These are phyloP conservation scores for Ormyrus pomaceus DNA, from an alignment of 2,888 invertebrate genomes.

Conservation along the genomic window DNA sequence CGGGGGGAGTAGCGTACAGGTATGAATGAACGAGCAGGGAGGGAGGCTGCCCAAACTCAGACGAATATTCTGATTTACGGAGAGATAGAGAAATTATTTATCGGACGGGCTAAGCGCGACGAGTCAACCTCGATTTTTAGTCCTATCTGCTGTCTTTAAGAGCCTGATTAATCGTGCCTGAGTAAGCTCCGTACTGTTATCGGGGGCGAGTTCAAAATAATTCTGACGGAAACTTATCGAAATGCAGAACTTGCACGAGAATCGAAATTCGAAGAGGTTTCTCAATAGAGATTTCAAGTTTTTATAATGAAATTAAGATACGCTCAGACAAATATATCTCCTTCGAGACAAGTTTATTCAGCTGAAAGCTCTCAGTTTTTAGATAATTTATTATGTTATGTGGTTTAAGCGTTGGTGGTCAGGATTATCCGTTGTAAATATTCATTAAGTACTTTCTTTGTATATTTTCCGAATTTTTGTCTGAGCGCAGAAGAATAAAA, in stretches of 20 bases:
- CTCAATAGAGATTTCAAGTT: background rate
- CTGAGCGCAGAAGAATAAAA: constrained; percentile 12
- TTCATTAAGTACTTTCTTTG: constrained; percentile 38
- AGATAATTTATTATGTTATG: constrained; percentile 23
- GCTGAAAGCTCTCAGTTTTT: constrained; percentile 26
- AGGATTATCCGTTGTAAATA: constrained; percentile 41
- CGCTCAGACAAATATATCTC: background rate
- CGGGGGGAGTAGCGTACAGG: constrained; percentile 45
- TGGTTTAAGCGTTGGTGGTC: constrained; percentile 11
- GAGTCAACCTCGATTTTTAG: constrained; percentile 9
- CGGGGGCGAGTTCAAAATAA: too few species aligned
- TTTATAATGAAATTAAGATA: constrained; percentile 8
- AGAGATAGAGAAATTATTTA: constrained; percentile 48
- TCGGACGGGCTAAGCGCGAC: background rate
- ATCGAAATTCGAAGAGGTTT: too few species aligned
- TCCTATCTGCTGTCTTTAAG: background rate
- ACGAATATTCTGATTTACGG: constrained; percentile 49
- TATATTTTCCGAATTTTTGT: constrained; percentile 31
- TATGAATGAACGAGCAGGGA: constrained; percentile 31
- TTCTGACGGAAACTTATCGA: too few species aligned
- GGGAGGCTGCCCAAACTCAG: constrained; percentile 11
- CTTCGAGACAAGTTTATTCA: constrained; percentile 9
- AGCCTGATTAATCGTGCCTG: constrained; percentile 11
- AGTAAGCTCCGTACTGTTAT: background rate
- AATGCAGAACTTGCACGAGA: too few species aligned